Base-by-base conservation (phyloP, 2,113 vertebrate genomes). In the Paralichthys olivaceus region DNA sequence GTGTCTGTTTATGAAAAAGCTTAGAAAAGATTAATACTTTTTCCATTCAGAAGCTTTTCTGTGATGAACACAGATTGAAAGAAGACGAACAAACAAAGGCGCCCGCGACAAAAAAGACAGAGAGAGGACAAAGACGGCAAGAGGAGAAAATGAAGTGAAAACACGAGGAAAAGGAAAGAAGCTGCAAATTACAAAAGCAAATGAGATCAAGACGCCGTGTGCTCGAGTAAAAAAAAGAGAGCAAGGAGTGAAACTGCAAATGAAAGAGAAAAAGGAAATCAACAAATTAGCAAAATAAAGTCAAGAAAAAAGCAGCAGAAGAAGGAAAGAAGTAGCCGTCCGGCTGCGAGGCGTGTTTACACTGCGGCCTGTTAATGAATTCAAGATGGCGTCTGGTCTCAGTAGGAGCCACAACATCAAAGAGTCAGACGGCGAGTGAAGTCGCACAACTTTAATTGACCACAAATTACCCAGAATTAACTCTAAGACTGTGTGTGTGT, bases 331-430 rank as follows among this genome's bases (percentile, higher is more conserved):
- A 61, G 45, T 37, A 84, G 74, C 66, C 17, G 74, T 56, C 59
- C 20, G 20, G 78, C 67, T 70, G 57, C 93, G 90, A 81, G 90
- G 92, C 88, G 89, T 95, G 94, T 96, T 96, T 96, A 95, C 93
- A 93, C 93, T 95, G 92, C 84, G 72, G 93, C 72, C 84, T 86
- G 90, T 89, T 94, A 96, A 97, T 96, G 88, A 95, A 96, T 96
- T 96, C 96, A 96, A 96, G 95, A 96, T 96, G 95, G 94, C 92
- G 94, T 92, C 92, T 91, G 93, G 92, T 86, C 86, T 88, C 85
- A 93, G 93, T 94, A 94, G 90, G 87, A 87, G 91, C 88, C 88
- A 34, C 90, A 80, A 91, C 94, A 95, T 97, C 95, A 96, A 97
- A 96, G 95, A 89, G 34, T 88, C 82, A 78, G 77, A 75, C 84